Evolutionary conservation across 2,888 invertebrate species (phyloP), one percentile per base, ranked within the genome.

Genomic region (Drosophila bunnanda): DNA sequence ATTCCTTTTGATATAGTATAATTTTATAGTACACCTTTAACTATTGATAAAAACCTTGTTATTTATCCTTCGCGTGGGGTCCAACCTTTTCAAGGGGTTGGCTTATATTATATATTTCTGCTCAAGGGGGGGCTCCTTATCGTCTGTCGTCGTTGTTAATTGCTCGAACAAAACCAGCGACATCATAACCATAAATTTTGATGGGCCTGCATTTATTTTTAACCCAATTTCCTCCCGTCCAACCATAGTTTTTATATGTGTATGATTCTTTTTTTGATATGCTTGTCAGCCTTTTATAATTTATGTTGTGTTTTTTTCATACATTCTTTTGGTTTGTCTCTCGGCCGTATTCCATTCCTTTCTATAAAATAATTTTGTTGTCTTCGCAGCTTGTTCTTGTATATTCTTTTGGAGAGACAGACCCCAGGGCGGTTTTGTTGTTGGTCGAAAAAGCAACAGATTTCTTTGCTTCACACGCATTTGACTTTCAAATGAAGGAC

Each of bases 401-500:
- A 20, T 52, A 30, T 60, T 39, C 25, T 17, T 17, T 54, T 52
- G 25, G 30, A 62, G 36, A 36, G 36, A 25, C 25, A 32, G 67
- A 60, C 50, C 62, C 70, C 70, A 50, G 71, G 61, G 70, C 55
- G 54, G 53, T 62, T 46, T 39, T 44, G 39, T 61, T 70, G 59
- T 50, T 67, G 62, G 75, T 61, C 53, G 52, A 44, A 80, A 71
- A 82, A 82, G 83, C 87, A 86, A 86, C 83, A 83, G 87, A 84
- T 83, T 83, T 83, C 82, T 80, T 73, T 67, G 78, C 85, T 77
- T 78, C 84, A 80, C 77, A 88, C 84, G 76, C 77, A 88, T 88
- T 88, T 88, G 88, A 89, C 88, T 88, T 88, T 89, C 86, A 89
- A 86, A 80, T 88, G 88, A 88, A 88, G 88, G 89, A 86, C 89